Percentiles rank a stretch among this genome's conserved stretches.
Conservation (phyloP, 1,140 invertebrate species). For the Drosophila ogumai region DNA sequence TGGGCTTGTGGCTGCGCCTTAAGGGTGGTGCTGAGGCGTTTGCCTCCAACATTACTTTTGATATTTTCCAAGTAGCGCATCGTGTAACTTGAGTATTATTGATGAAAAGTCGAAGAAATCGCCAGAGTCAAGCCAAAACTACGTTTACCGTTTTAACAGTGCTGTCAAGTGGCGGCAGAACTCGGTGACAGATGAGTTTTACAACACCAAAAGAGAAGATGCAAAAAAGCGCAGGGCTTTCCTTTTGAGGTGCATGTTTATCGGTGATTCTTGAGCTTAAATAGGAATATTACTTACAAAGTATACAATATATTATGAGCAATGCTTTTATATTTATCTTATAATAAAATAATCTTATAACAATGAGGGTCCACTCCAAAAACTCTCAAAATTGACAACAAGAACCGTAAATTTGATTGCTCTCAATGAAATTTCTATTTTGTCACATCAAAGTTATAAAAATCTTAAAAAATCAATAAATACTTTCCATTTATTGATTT, state of each 20-base stretch:
- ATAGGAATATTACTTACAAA: neutral
- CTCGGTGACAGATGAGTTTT: neutral
- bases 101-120: neutral
- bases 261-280: neutral
- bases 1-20: slow-evolving; percentile 6
- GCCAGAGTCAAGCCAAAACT: neutral
- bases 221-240: neutral
- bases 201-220: slow-evolving; percentile 8
- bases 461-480: too few species aligned
- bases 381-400: too few species aligned
- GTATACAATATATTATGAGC: too few species aligned
- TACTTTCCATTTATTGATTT: too few species aligned
- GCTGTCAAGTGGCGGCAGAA: neutral
- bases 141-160: slow-evolving; percentile 21
- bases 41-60: neutral
- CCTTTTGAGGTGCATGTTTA: too few species aligned
- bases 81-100: neutral
- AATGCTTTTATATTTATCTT: too few species aligned
- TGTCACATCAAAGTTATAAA: neutral
- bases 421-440: too few species aligned
- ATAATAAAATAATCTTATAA: too few species aligned
- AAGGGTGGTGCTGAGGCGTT: neutral
- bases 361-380: too few species aligned
- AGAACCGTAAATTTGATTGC: too few species aligned
- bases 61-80: neutral